Base-by-base conservation (phyloP, 2,113 vertebrate species). In the Cariama cristata region DNA sequence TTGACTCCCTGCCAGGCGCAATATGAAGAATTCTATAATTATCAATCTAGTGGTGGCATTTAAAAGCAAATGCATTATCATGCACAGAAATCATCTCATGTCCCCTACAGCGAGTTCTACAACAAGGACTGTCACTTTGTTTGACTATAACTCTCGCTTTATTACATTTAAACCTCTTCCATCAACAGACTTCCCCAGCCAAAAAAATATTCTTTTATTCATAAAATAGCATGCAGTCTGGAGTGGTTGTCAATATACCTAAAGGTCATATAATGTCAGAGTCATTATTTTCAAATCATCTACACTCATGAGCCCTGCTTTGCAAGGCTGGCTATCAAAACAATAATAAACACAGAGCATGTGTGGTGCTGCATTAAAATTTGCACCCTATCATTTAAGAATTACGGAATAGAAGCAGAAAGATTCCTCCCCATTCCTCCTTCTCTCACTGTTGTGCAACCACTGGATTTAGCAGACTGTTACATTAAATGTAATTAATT, bases 1-100 rank as follows among this genome's bases (percentile, higher is more conserved):
- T 96, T 98, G 97, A 97, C 91, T 90, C 86, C 91, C 86, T 86
- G 89, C 97, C 95, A 98, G 96, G 93, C 86, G 0, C 95, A 98
- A 97, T 96, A 96, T 97, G 94, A 97, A 96, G 81, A 93, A 95
- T 97, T 98, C 93, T 97, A 93, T 98, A 97, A 98, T 98, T 98
- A 97, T 98, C 83, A 59, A 56, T 86, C 95, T 80, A 96, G 84
- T 30, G 56, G 88, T 96, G 85, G 93, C 95, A 97, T 98, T 98
- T 97, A 93, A 95, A 96, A 97, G 95, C 89, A 98, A 96, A 94
- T 96, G 94, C 56, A 47, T 96, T 97, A 96, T 96, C 96, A 93
- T 95, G 93, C 93, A 85, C 83, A 88, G 85, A 94, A 94, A 96
- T 97, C 74, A 96, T 86, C 96, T 75, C 86, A 14, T 91, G 93